phyloP scores from a whole-genome alignment of 2,888 invertebrate species.

The Cyrtodaria siliqua region DNA sequence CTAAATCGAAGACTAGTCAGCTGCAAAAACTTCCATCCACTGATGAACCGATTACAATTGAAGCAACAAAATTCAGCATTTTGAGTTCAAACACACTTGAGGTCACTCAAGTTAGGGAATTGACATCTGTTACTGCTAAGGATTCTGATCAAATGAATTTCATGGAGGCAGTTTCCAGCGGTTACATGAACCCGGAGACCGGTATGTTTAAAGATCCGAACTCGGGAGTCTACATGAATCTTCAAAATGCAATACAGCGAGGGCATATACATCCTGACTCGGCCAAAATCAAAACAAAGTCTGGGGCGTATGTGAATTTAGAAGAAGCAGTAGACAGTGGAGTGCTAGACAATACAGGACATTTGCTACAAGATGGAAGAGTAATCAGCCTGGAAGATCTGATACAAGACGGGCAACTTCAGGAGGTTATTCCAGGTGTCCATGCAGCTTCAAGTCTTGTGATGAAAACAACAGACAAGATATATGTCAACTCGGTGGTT shows the following conservation, averaged over 20 bases:
- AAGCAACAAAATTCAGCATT: slow-evolving; percentile 64
- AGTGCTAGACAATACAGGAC: slow-evolving; percentile 73
- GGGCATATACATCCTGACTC: slow-evolving; percentile 75
- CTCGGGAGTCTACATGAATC: slow-evolving; percentile 92
- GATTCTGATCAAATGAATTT: slow-evolving; percentile 74
- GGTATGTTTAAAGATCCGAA: slow-evolving; percentile 92
- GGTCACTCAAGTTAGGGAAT: slow-evolving; percentile 69
- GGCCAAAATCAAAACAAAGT: slow-evolving; percentile 65
- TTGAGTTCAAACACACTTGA: slow-evolving; percentile 69
- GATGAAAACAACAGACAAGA: slow-evolving; percentile 74
- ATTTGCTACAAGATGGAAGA: slow-evolving; percentile 54
- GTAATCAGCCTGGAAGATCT: slow-evolving; percentile 70
- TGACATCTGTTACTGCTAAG: slow-evolving; percentile 64
- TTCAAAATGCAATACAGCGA: slow-evolving; percentile 91
- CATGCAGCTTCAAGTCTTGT: slow-evolving; percentile 65
- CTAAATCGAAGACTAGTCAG: neutral
- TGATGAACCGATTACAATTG: slow-evolving; percentile 51
- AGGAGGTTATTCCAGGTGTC: slow-evolving; percentile 62
- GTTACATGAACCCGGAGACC: slow-evolving; percentile 92
- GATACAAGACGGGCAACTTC: slow-evolving; percentile 81
- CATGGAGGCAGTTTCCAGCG: slow-evolving; percentile 86
- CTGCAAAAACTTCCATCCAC: slow-evolving; percentile 11
- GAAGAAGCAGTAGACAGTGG: slow-evolving; percentile 90
- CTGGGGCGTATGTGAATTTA: slow-evolving; percentile 88
- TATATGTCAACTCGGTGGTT: slow-evolving; percentile 74